A percentile compares a stretch with the other conserved stretches of the same genome.
These are phyloP conservation scores for Elgaria multicarinata DNA, from an alignment of 2,113 vertebrate genomes.

Conservation along the genomic window DNA sequence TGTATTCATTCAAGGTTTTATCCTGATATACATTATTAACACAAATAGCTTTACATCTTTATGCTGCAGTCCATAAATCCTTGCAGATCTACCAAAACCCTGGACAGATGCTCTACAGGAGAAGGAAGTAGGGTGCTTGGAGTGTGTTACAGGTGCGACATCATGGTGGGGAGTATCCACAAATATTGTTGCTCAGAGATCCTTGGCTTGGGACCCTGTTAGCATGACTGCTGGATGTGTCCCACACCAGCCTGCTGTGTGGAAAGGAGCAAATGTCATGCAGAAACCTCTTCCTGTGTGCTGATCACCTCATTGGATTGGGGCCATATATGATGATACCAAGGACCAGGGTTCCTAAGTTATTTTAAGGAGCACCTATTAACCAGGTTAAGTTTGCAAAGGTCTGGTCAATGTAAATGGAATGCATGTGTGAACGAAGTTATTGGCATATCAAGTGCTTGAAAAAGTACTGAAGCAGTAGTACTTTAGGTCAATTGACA, in stretches of 20 bases:
- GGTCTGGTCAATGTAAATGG: conserved; percentile 30
- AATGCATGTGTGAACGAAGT: conserved; percentile 24
- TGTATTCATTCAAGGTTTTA: neutral
- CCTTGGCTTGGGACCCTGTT: neutral
- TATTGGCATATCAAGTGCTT: neutral
- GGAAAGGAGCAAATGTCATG: neutral
- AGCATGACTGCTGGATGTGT: neutral
- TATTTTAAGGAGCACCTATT: neutral
- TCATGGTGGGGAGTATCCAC: neutral
- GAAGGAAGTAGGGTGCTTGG: neutral
- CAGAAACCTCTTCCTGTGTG: neutral
- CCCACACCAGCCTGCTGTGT: neutral
- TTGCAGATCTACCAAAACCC: neutral
- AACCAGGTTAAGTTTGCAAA: neutral
- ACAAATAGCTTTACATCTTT: neutral
- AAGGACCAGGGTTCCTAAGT: neutral
- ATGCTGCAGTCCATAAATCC: conserved; percentile 8
- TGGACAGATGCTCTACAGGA: neutral
- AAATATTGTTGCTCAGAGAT: neutral
- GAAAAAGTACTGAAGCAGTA: accelerated
- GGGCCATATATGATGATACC: neutral
- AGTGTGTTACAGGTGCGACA: neutral
- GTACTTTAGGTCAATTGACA: neutral
- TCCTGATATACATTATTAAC: conserved; percentile 20
- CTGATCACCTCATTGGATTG: neutral